Base-by-base conservation (phyloP, 2,888 invertebrate species). In the Campoletis raptor region DNA sequence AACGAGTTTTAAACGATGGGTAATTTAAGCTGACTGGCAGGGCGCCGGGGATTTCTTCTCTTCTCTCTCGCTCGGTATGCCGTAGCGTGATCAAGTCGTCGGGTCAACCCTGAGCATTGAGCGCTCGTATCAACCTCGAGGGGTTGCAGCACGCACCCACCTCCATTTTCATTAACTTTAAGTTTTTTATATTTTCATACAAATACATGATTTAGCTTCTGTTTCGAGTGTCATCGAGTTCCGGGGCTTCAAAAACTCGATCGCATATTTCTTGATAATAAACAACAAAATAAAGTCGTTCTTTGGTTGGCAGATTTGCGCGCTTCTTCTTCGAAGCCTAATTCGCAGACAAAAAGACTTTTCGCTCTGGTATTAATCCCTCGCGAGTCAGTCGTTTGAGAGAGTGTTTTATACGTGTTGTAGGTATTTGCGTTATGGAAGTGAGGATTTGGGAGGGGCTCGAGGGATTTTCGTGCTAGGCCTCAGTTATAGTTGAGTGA, bases 1-100 rank as follows among this genome's bases (percentile, higher is more conserved):
- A 93, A 93, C 92, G 93, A 93, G 93, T 92, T 93, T 92, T 93
- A 94, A 94, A 93, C 92, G 93, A 93, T 90, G 92, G 93, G 93
- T 93, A 94, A 94, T 94, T 94, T 93, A 92, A 93, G 92, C 92
- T 77, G 87, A 88, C 88, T 82, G 86, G 83, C 86, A 83, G 84
- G 83, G 85, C 80, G 86, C 83, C 67, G 81, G 64, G 88, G 21
- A 82, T 82, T 70, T 66, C 67, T 48, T 67, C 42, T 37, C 76
- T 66, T 67, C 69, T 52, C 74, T 67, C 40, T 81, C 77, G 64
- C 42, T 85, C 79, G 12, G 8, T 40, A 15, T 76, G 45, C 24
- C 69, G 74, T 83, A 72, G 80, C 86, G 83, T 81, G 85, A 70
- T 76, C 80, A 40, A 76, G 77, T 84, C 83, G 81, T 64, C 83